Base-by-base conservation (phyloP, 2,113 vertebrate genomes). In the Pollachius pollachius region DNA sequence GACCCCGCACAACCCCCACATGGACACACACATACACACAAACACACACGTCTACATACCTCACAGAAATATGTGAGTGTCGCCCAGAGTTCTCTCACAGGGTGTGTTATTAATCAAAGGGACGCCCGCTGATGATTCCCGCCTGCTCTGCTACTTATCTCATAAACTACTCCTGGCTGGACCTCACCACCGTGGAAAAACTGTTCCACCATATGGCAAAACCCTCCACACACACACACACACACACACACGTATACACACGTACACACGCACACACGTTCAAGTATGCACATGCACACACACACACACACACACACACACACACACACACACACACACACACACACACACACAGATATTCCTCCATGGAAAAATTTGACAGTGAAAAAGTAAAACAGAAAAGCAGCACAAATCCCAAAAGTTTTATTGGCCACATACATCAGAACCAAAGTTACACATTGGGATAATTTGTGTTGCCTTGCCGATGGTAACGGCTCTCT, bases 121-220 rank as follows among this genome's bases (percentile, higher is more conserved):
- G 41, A 73, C 69, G 41, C 74, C 74, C 76, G 79, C 75, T 88
- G 78, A 79, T 82, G 75, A 67, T 54, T 56, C 13, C 15, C 18
- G 23, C 19, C 12, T 27, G 7, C 69, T 52, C 37, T 23, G 16
- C 16, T 15, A 12, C 19, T 71, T 58, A 58, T 70, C 70, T 69
- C 77, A 75, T 85, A 86, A 87, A 84, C 11, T 66, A 68, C 66
- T 80, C 70, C 27, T 56, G 68, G 72, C 71, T 72, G 37, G 67
- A 71, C 72, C 54, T 52, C 60, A 72, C 67, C 65, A 15, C 19
- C 21, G 64, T 64, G 65, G 68, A 71, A 70, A 19, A 82, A 74
- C 72, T 2, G 0, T 19, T 72, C 37, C 15, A 30, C 70, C 70
- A 68, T 71, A 65, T 73, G 72, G 68, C 23, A 73, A 83, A 87